A percentile compares a stretch with the other conserved stretches of the same genome.
These are phyloP conservation scores for Brachionus sp. DNA, from an alignment of 1,140 invertebrate species.

Conservation along the genomic window DNA sequence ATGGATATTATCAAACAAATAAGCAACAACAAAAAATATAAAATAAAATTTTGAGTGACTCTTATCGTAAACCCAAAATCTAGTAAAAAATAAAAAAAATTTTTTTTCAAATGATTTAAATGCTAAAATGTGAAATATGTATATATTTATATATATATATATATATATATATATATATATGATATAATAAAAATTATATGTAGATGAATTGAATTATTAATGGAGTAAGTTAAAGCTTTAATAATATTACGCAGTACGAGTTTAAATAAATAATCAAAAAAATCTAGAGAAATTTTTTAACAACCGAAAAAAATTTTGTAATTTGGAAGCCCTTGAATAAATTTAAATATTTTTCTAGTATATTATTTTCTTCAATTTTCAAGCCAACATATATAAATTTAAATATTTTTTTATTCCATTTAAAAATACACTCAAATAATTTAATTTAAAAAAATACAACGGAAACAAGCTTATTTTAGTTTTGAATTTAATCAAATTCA, in stretches of 20 bases:
- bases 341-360: constrained; percentile 6
- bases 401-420: background rate
- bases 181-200: background rate
- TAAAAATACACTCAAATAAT: background rate
- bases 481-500: background rate
- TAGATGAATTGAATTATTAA: background rate
- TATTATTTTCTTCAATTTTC: background rate
- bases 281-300: background rate
- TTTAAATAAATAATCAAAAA: background rate
- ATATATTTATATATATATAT: too few species aligned
- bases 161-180: too few species aligned
- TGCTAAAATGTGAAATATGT: too few species aligned
- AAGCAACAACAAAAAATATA: background rate
- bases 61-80: background rate
- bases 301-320: background rate
- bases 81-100: too few species aligned
- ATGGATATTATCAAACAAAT: background rate
- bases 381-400: background rate
- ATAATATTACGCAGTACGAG: background rate
- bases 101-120: too few species aligned
- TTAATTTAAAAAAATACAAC: background rate
- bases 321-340: background rate
- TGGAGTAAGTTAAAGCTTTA: background rate
- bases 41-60: background rate
- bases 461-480: background rate